Base-by-base conservation (phyloP, 1,140 invertebrate genomes). In the Leptoteleia sp. region DNA sequence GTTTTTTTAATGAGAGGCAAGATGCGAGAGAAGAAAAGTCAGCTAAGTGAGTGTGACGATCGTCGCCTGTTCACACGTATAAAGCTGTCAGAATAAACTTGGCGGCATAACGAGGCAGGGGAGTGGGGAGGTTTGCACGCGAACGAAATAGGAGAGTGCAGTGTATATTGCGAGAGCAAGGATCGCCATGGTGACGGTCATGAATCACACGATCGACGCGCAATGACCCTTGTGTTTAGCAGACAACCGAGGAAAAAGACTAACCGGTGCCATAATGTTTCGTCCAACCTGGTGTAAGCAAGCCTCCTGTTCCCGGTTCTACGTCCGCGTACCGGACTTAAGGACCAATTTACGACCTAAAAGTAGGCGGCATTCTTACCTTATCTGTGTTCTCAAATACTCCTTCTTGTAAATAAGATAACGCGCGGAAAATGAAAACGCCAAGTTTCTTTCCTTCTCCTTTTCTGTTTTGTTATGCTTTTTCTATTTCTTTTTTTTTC, bases 121-220 rank as follows among this genome's bases (percentile, higher is more conserved):
- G 19, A 22, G 17, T 17, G 47, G 38, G 29, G 45, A 48, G 0
- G 12, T 3, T 37, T 50, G 61, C 62, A 68, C 62, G 72, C 54
- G 40, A 57, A 27, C 47, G 64, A 76, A 67, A 76, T 64, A 73
- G 54, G n/a, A 47, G 47, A 57, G 50, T 42, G 59, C 42, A n/a
- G 37, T 45, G 52, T 67, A 40, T 59, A 75, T 42, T 61, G 45
- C 54, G 38, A 57, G 43, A 40, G 38, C 52, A 54, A 65, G 54
- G 61, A 79, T 75, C 72, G 71, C 78, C 72, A 76, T 76, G 75
- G 54, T 78, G 81, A 83, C 73, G 73, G 70, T 84, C 83, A 67
- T 85, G 81, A 83, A 85, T 84, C 81, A 84, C 81, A 79, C 78
- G 81, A 85, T 84, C 81, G 83, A 85, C 83, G 81, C 76, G 67